These are phyloP conservation scores for Prionailurus bengalensis DNA, from an alignment of 2,113 vertebrate species.

Conservation along the genomic window DNA sequence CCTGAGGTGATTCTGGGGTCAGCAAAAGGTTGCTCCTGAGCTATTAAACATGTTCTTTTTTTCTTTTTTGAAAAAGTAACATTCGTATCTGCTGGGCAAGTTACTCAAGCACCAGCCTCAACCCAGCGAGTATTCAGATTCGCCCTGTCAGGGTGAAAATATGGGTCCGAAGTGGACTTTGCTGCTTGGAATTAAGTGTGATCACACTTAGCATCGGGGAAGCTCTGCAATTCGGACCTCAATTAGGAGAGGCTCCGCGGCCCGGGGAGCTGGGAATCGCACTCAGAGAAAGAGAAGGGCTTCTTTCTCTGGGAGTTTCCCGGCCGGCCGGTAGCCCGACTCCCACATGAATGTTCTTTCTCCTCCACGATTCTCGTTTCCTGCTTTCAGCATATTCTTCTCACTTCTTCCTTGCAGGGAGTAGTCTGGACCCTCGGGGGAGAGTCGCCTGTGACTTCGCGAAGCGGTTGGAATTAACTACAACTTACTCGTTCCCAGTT, in stretches of 20 bases:
- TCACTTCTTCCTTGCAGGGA: conserved; percentile 37
- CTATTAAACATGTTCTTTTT: conserved; percentile 41
- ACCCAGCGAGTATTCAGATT: conserved; percentile 49
- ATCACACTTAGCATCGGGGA: conserved; percentile 61
- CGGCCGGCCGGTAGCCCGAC: background rate
- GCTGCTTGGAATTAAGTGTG: conserved; percentile 80
- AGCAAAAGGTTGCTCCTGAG: conserved; percentile 33
- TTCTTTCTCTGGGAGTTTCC: conserved; percentile 59
- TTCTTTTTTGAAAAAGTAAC: conserved; percentile 12
- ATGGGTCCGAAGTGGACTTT: conserved; percentile 69
- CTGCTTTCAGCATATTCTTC: background rate
- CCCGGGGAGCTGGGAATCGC: background rate
- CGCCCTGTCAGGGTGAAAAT: conserved; percentile 67
- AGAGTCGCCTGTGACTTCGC: background rate
- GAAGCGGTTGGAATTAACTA: conserved; percentile 63
- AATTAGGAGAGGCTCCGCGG: conserved; percentile 26
- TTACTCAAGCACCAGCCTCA: conserved; percentile 4
- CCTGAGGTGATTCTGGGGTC: background rate
- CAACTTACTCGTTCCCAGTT: conserved; percentile 59
- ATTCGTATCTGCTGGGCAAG: background rate
- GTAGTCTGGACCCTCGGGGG: conserved; percentile 43
- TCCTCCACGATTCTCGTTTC: background rate
- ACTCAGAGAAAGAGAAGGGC: conserved; percentile 1
- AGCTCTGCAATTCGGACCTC: conserved; percentile 38
- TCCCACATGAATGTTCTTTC: background rate